A percentile compares a stretch with the other conserved stretches of the same genome.
These are phyloP conservation scores for Thalassoma bifasciatum DNA, from an alignment of 2,113 vertebrate species.

Conservation along the genomic window DNA sequence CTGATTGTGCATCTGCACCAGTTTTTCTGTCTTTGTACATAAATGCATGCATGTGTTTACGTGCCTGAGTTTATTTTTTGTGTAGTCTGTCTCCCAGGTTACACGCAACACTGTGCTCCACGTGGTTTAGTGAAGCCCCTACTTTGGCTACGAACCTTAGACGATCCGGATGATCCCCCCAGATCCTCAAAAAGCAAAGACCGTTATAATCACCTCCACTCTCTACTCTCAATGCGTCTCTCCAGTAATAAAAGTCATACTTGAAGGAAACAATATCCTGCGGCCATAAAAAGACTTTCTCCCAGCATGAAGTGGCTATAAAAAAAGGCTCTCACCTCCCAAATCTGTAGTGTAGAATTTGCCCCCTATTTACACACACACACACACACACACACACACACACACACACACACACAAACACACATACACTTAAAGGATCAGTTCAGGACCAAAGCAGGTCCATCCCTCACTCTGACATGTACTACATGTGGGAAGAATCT, in stretches of 20 bases:
- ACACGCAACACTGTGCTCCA: conserved; percentile 62
- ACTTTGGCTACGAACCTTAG: conserved; percentile 69
- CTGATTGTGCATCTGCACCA: conserved; percentile 38
- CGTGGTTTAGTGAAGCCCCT: conserved; percentile 59
- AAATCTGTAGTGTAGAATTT: conserved; percentile 56
- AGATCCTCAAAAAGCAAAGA: conserved; percentile 66
- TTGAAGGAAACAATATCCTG: conserved; percentile 79
- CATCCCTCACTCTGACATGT: conserved; percentile 71
- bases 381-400: conserved; percentile 20
- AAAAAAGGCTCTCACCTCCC: conserved; percentile 71
- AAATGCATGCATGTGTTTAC: conserved; percentile 31
- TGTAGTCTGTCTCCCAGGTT: conserved; percentile 62
- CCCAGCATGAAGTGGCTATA: conserved; percentile 69
- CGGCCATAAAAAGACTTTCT: conserved; percentile 72
- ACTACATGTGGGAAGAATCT: conserved; percentile 69
- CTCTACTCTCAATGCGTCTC: conserved; percentile 63
- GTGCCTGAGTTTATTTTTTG: conserved; percentile 54
- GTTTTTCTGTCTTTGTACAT: conserved; percentile 27
- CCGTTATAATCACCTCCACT: conserved; percentile 69
- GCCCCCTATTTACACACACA: conserved; percentile 36
- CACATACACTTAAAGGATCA: conserved; percentile 55
- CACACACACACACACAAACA: conserved; percentile 20
- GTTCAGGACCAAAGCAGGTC: conserved; percentile 56
- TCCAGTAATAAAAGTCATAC: conserved; percentile 79
- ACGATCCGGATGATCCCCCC: conserved; percentile 73